A percentile compares a stretch with the other conserved stretches of the same genome.
These are phyloP conservation scores for Schlechtendalia chinensis DNA, from an alignment of 1,140 invertebrate species.

Conservation along the genomic window DNA sequence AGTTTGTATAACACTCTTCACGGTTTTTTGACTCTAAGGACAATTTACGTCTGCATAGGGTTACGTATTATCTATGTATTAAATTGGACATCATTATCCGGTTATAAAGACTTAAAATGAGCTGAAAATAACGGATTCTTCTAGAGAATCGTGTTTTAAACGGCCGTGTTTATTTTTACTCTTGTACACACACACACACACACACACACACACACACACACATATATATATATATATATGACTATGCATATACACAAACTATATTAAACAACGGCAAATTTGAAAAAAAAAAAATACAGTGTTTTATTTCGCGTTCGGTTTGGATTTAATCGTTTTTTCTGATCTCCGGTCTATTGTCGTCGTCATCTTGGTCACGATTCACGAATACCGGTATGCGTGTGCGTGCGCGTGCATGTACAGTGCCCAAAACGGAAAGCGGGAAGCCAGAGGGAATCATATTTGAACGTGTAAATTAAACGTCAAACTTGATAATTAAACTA, in stretches of 20 bases:
- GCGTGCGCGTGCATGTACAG: background rate
- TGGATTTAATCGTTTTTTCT: background rate
- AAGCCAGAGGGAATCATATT: background rate
- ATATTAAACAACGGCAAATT: conserved; percentile 10
- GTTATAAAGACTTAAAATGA: conserved; percentile 18
- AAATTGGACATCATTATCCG: conserved; percentile 25
- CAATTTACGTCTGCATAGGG: conserved; percentile 2
- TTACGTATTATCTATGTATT: background rate
- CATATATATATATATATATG: no score
- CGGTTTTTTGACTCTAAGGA: conserved; percentile 6
- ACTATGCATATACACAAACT: no score
- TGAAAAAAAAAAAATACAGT: conserved; percentile 17
- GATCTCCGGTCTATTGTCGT: background rate
- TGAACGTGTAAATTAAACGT: background rate
- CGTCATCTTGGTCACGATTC: background rate
- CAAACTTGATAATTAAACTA: background rate
- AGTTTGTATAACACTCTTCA: background rate
- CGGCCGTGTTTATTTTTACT: conserved; percentile 10
- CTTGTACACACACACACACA: background rate
- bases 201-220: no score
- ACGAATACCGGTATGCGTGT: background rate
- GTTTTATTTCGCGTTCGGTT: conserved; percentile 8
- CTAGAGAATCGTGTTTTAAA: conserved; percentile 22
- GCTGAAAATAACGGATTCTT: conserved; percentile 13
- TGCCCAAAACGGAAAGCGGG: background rate